These are phyloP conservation scores for Acronicta leporina DNA, from an alignment of 2,888 invertebrate genomes.

Conservation along the genomic window DNA sequence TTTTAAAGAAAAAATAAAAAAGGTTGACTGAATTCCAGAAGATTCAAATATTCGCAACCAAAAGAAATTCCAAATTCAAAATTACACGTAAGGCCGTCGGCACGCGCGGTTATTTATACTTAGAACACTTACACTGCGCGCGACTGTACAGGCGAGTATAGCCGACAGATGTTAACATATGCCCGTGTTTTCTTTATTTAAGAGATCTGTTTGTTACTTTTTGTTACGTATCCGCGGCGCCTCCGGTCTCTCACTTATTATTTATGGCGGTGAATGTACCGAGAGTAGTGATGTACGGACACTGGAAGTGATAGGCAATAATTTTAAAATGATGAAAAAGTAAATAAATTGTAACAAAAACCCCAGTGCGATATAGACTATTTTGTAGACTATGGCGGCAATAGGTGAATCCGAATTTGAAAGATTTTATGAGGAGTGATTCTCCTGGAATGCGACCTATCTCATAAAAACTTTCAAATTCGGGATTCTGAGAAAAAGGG, in stretches of 20 bases:
- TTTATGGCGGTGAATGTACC: conserved; percentile 84
- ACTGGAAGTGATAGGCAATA: conserved; percentile 54
- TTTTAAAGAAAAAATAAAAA: neutral
- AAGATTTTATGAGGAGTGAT: no score
- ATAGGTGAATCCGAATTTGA: no score
- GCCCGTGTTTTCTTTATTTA: conserved; percentile 89
- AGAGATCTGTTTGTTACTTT: conserved; percentile 88
- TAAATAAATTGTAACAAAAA: no score
- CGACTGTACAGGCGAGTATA: conserved; percentile 67
- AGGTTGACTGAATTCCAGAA: neutral
- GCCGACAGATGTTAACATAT: conserved; percentile 87
- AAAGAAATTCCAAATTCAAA: conserved; percentile 25
- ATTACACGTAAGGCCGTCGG: conserved; percentile 37
- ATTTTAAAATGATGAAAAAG: conserved; percentile 5
- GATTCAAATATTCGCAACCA: neutral
- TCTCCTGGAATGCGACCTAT: no score
- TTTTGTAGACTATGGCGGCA: no score
- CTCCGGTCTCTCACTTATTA: conserved; percentile 87
- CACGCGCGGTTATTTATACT: conserved; percentile 57
- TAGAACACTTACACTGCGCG: conserved; percentile 57
- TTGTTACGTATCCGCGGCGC: conserved; percentile 86
- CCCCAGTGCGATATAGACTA: no score
- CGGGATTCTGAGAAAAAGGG: no score
- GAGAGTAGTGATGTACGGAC: conserved; percentile 52
- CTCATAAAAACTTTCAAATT: no score